Percentiles rank a stretch among this genome's conserved stretches.
Conservation (phyloP, 2,888 invertebrate genomes). For the Merodon equestris region DNA sequence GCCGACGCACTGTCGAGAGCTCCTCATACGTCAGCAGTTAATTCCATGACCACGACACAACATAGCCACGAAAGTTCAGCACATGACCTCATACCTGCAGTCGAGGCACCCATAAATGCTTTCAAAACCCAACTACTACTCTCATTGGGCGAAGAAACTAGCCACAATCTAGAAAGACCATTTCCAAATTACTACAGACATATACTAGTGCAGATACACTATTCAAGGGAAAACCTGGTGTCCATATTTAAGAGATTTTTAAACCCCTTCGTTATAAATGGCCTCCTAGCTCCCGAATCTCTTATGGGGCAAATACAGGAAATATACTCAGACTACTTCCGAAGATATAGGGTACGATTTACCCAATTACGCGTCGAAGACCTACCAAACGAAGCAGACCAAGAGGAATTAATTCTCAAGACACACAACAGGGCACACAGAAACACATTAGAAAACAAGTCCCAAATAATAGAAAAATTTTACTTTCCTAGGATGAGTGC, state of each 20-base stretch:
- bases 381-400: slow-evolving; percentile 30
- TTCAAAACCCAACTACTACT: slow-evolving; percentile 63
- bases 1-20: slow-evolving; percentile 50
- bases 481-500: slow-evolving; percentile 32
- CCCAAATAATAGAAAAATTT: slow-evolving; percentile 33
- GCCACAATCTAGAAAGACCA: slow-evolving; percentile 40
- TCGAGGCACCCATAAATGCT: slow-evolving; percentile 47
- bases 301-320: slow-evolving; percentile 35
- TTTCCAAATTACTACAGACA: slow-evolving; percentile 31
- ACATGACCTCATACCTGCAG: slow-evolving; percentile 16
- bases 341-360: slow-evolving; percentile 37
- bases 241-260: slow-evolving; percentile 30
- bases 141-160: slow-evolving; percentile 17
- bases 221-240: slow-evolving; percentile 14
- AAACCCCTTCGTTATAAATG: slow-evolving; percentile 40
- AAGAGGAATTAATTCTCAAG: slow-evolving; percentile 36
- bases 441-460: slow-evolving; percentile 37
- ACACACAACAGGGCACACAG: slow-evolving; percentile 41
- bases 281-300: slow-evolving; percentile 32
- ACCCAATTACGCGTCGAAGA: slow-evolving; percentile 53
- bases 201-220: slow-evolving; percentile 18
- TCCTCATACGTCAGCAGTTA: slow-evolving; percentile 9
- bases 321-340: slow-evolving; percentile 32
- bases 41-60: slow-evolving; percentile 20
- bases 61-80: slow-evolving; percentile 59